Base-by-base conservation (phyloP, 1,140 invertebrate genomes). In the Cotesia chilonis region DNA sequence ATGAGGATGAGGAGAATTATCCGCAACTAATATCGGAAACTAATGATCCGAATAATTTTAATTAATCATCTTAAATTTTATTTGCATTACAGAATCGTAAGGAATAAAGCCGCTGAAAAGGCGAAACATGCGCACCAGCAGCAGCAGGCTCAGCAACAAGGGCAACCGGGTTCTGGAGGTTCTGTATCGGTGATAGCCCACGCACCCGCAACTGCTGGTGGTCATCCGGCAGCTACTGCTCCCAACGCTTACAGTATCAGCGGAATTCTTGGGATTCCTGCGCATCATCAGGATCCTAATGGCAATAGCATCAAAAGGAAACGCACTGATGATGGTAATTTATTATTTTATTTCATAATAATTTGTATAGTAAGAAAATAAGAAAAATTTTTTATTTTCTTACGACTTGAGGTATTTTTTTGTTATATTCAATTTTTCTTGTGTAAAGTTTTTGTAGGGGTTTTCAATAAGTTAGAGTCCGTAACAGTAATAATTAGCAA, bases 71-170 rank as follows among this genome's bases (percentile, higher is more conserved):
- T 28, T 59, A 59, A 63, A 60, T 7, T 61, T 35, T n/a, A 37
- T 28, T 55, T 61, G 69, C 74, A 82, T 79, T 84, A 4, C 87
- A 98, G 96, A 88, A 98, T 98, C 87, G 96, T 98, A 59, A 90
- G 96, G 71, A 98, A 98, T 87, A 98, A 98, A 83, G 96, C 96
- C 9, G 96, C 96, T 4, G 96, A 98, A 87, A 97, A 97, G 82
- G 95, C 95, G 79, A 98, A 98, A 84, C 93, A 95, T 80, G 94
- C 94, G 36, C 93, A 95, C 85, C 92, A 94, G 78, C 92, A 90
- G 88, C 86, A 92, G 87, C 87, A 90, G 76, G 87, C 86, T 74
- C 89, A 91, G 75, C 87, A 89, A 78, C 84, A 89, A 81, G 82
- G 83, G 75, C 84, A 86, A 71, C 79, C 81, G 12, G 82, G 84